phyloP scores from a whole-genome alignment of 2,888 invertebrate genomes.

The Punctoribates punctum region DNA sequence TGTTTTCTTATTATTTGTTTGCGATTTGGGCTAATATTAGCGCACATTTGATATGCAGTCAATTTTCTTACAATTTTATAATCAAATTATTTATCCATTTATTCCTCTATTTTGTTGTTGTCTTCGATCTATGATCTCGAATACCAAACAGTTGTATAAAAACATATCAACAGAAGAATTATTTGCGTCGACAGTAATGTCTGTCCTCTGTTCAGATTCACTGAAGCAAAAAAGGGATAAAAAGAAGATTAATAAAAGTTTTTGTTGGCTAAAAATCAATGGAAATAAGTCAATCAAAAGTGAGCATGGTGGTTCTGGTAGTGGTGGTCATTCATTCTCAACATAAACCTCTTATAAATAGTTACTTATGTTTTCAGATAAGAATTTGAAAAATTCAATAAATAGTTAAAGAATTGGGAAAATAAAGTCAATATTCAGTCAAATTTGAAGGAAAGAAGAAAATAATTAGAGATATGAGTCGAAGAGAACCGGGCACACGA shows the following conservation, averaged over 20 bases:
- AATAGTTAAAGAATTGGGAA: not conserved
- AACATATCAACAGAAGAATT: constrained; percentile 17
- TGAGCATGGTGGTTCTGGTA: not conserved
- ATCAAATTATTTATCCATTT: not conserved
- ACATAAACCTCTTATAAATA: too few relatives aligned
- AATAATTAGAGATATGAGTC: not conserved
- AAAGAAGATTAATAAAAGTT: not conserved
- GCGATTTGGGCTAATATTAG: too few relatives aligned
- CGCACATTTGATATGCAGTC: not conserved
- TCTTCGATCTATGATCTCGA: not conserved
- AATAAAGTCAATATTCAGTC: not conserved
- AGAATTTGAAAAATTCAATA: constrained; percentile 18
- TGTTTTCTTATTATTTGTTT: not conserved
- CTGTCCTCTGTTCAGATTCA: constrained; percentile 10
- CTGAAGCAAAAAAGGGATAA: not conserved
- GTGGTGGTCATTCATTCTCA: not conserved
- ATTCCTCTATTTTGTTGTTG: not conserved
- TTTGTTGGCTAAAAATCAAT: not conserved
- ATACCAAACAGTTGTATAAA: constrained; percentile 29
- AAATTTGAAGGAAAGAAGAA: not conserved
- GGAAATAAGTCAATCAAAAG: not conserved
- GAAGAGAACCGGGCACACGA: not conserved
- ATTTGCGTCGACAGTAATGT: constrained; percentile 31
- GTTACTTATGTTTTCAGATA: not conserved
- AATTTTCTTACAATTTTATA: not conserved